These are phyloP conservation scores for Oikopleura vanhoeffeni DNA, from an alignment of 23 tunicate genomes.

Conservation along the genomic window DNA sequence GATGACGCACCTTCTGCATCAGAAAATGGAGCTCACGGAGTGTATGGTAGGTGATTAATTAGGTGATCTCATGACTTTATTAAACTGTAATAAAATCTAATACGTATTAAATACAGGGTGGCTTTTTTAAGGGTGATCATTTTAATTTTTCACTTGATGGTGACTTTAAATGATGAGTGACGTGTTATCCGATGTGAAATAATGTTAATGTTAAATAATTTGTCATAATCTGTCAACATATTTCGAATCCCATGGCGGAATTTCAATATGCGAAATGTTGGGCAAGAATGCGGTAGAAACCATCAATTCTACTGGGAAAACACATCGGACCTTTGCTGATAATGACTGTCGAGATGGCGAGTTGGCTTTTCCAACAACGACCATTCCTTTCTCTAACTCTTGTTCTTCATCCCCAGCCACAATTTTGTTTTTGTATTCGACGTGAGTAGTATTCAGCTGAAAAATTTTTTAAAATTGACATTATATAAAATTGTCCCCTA, in stretches of 20 bases:
- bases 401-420: neutral
- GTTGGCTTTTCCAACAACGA: neutral
- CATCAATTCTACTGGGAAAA: conserved; percentile 8
- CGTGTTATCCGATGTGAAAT: no score
- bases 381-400: neutral
- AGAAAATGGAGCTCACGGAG: no score
- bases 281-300: conserved; percentile 14
- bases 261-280: neutral
- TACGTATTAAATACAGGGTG: no score
- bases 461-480: neutral
- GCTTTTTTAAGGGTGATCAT: no score
- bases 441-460: neutral
- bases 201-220: no score
- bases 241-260: neutral
- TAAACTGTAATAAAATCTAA: no score
- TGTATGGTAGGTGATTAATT: no score
- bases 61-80: no score
- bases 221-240: neutral
- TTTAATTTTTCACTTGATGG: no score
- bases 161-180: no score
- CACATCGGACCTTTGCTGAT: conserved; percentile 9
- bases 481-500: no score
- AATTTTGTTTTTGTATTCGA: neutral
- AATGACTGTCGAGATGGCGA: neutral
- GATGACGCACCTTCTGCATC: no score